phyloP scores from a whole-genome alignment of 2,888 invertebrate genomes.

The Anorthoa munda region DNA sequence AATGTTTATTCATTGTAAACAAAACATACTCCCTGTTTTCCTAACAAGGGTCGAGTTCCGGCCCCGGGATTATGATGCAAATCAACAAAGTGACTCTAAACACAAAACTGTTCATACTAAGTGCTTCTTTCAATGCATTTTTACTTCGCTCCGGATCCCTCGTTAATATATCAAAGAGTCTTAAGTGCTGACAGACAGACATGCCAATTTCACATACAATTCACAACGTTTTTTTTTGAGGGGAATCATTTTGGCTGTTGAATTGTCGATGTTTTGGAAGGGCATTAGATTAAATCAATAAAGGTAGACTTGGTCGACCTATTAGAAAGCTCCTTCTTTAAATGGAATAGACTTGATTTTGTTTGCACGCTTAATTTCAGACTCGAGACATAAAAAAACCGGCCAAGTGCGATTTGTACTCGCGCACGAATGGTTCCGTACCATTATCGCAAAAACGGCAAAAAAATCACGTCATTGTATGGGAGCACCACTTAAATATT shows the following conservation, averaged over 20 bases:
- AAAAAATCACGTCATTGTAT: too few relatives aligned
- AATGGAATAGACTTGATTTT: neutral
- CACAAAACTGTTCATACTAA: constrained; percentile 14
- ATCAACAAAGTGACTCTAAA: constrained; percentile 18
- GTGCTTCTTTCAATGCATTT: constrained; percentile 10
- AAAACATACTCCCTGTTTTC: neutral
- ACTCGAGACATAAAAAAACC: too few relatives aligned
- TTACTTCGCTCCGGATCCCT: neutral
- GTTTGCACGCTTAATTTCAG: too few relatives aligned
- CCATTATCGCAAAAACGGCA: too few relatives aligned
- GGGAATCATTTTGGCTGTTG: neutral
- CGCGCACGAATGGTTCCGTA: too few relatives aligned
- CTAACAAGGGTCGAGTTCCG: neutral
- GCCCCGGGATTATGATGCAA: constrained; percentile 11
- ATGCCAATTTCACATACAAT: constrained; percentile 28
- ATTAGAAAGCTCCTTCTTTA: neutral
- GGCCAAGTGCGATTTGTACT: too few relatives aligned
- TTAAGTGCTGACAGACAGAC: neutral
- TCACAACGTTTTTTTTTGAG: constrained; percentile 6
- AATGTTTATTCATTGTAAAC: neutral
- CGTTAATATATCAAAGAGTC: constrained; percentile 10
- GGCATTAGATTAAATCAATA: constrained; percentile 1
- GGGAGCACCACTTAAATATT: too few relatives aligned
- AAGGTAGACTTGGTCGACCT: neutral
- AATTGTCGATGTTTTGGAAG: neutral